A percentile compares a stretch with the other conserved stretches of the same genome.
Conservation (phyloP, 2,888 invertebrate genomes). For the Lissonota sp. region DNA sequence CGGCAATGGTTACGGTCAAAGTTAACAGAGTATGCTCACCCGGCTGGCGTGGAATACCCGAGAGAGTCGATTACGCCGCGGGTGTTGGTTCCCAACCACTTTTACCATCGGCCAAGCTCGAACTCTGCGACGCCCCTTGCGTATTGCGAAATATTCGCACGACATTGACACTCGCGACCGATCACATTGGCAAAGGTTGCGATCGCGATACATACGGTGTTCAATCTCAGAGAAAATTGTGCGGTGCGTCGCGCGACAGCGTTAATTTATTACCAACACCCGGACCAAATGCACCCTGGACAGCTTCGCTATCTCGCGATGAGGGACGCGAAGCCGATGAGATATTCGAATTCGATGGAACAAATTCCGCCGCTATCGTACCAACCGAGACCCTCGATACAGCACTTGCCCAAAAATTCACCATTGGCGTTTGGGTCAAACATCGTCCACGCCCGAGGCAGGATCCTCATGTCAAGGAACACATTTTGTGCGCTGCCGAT, state of each 20-base stretch:
- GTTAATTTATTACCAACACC: slow-evolving; percentile 94
- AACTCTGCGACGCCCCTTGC: slow-evolving; percentile 87
- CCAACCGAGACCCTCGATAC: slow-evolving; percentile 91
- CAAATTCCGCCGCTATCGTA: slow-evolving; percentile 93
- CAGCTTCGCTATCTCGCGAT: slow-evolving; percentile 86
- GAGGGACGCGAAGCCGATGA: slow-evolving; percentile 92
- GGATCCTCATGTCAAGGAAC: slow-evolving; percentile 97
- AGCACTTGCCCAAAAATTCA: slow-evolving; percentile 92
- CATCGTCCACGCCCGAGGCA: slow-evolving; percentile 92
- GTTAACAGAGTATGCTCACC: slow-evolving; percentile 87
- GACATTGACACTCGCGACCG: slow-evolving; percentile 89
- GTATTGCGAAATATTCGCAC: slow-evolving; percentile 86
- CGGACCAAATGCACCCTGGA: slow-evolving; percentile 86
- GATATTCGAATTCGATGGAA: slow-evolving; percentile 98
- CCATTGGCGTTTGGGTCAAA: slow-evolving; percentile 97
- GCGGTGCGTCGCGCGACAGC: slow-evolving; percentile 93
- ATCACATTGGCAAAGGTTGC: slow-evolving; percentile 98
- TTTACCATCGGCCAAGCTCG: slow-evolving; percentile 90
- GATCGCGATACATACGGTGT: slow-evolving; percentile 97
- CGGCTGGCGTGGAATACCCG: slow-evolving; percentile 88
- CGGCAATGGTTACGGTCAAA: slow-evolving; percentile 98
- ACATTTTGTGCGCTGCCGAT: slow-evolving; percentile 98
- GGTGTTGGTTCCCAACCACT: slow-evolving; percentile 90
- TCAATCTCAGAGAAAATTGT: slow-evolving; percentile 92
- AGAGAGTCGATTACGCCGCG: slow-evolving; percentile 94